Base-by-base conservation (phyloP, 2,888 invertebrate genomes). In the Malthinus flaveolus region DNA sequence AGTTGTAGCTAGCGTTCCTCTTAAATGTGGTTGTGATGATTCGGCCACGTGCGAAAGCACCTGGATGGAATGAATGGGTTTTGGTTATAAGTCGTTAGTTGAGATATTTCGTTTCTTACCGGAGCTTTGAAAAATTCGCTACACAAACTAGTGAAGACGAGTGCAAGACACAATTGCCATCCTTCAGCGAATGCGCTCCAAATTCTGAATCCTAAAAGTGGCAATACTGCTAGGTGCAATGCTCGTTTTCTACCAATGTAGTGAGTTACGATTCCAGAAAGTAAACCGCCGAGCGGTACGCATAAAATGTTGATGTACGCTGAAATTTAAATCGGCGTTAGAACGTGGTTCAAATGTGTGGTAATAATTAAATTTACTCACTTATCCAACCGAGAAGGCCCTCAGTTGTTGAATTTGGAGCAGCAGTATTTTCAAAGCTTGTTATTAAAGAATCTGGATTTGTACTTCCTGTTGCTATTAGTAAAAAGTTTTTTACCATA, bases 1-100 rank as follows among this genome's bases (percentile, higher is more conserved):
- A 39, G 42, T 51, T 33, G 50, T 42, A 32, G 50, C 39, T 32
- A 51, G 33, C 13, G 15, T 33, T 39, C 50, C 50, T 51, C 50
- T 44, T 11, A 42, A 13, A 11, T 32, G 11, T 33, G 50, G 50
- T 11, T 51, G 42, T 7, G 42, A n/a, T 7, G 42, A 32, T 51
- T 51, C 50, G 1, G 50, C 50, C 8, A 51, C 50, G 8, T 42
- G 42, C 15, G 50, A 42, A 11, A 42, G 33, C 1, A 51, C 50
- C 33, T 49, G 13, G 15, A 36, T 9, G 33, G 8, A 9, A 13
- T 12, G 37, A 12, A 37, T 37, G 15, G n/a, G n/a, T n/a, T n/a
- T n/a, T n/a, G n/a, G n/a, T n/a, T n/a, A n/a, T n/a, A n/a, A n/a
- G n/a, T n/a, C n/a, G 2, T 23, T 23, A 23, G 23, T 3, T 23